These are phyloP conservation scores for Poecile montanus DNA, from an alignment of 2,797 vertebrate species.

Conservation along the genomic window DNA sequence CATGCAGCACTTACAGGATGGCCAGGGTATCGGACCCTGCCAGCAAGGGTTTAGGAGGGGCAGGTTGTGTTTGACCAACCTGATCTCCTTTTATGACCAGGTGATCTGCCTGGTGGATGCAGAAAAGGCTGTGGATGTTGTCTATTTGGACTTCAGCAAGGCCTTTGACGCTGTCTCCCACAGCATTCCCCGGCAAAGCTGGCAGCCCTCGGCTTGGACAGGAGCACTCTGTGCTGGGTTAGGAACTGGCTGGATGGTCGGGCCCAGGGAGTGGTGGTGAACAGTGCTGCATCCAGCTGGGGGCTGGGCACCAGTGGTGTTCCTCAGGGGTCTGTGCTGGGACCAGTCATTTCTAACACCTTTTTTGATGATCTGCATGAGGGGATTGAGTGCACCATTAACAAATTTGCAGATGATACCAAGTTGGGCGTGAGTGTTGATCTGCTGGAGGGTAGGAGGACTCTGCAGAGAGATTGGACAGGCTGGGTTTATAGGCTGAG, in stretches of 20 bases:
- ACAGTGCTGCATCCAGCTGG: neutral
- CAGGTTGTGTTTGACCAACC: neutral
- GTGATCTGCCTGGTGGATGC: fast-evolving
- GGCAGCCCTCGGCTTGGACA: fast-evolving
- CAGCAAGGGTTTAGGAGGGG: fast-evolving
- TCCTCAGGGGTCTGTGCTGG: fast-evolving
- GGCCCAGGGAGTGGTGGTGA: neutral
- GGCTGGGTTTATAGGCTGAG: neutral
- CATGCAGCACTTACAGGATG: fast-evolving
- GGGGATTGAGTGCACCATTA: neutral
- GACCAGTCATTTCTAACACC: fast-evolving
- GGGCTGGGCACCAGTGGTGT: fast-evolving
- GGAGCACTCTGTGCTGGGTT: neutral
- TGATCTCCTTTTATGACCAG: neutral
- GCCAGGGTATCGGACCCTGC: fast-evolving
- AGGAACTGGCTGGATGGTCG: fast-evolving
- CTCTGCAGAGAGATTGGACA: neutral
- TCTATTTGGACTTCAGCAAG: fast-evolving
- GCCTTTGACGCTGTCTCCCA: neutral
- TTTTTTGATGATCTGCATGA: neutral
- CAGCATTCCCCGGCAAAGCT: neutral
- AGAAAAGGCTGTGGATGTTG: neutral
- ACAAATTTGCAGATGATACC: neutral
- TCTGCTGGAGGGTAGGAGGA: neutral
- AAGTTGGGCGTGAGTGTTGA: fast-evolving